A percentile compares a stretch with the other conserved stretches of the same genome.
These are phyloP conservation scores for Podarcis lilfordi DNA, from an alignment of 2,797 vertebrate genomes.

Conservation along the genomic window DNA sequence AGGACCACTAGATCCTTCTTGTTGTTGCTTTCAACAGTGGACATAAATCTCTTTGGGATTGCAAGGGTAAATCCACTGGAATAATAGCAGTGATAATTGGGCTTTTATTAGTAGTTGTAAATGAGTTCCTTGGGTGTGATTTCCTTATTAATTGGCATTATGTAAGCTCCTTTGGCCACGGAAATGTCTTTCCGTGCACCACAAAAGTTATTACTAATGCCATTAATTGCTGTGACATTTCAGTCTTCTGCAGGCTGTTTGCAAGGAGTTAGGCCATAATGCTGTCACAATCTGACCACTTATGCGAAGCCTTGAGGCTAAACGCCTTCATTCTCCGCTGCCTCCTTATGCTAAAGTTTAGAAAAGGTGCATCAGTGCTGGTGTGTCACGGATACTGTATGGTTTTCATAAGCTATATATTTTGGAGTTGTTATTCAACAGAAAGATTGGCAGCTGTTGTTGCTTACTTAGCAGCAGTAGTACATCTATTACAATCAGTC, in stretches of 20 bases:
- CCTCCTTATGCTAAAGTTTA: neutral
- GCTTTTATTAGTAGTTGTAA: constrained; percentile 3
- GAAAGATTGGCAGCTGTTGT: neutral
- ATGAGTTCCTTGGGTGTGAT: neutral
- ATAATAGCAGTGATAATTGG: neutral
- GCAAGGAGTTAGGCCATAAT: neutral
- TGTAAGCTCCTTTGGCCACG: neutral
- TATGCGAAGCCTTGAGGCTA: neutral
- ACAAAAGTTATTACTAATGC: neutral
- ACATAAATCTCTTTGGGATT: neutral
- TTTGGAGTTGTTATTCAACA: neutral
- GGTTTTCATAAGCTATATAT: neutral
- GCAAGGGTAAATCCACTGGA: neutral
- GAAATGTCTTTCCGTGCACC: neutral
- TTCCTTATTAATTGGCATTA: neutral
- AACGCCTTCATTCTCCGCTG: neutral
- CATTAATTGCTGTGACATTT: constrained; percentile 3
- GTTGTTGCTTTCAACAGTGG: neutral
- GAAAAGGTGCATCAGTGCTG: neutral
- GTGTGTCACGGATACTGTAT: neutral
- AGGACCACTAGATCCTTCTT: no score
- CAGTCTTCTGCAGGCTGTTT: neutral
- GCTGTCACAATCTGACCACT: neutral
- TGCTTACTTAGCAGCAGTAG: neutral
- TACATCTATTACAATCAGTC: neutral